Conservation (phyloP, 2,797 vertebrate genomes). For the Sebastes reedi region DNA sequence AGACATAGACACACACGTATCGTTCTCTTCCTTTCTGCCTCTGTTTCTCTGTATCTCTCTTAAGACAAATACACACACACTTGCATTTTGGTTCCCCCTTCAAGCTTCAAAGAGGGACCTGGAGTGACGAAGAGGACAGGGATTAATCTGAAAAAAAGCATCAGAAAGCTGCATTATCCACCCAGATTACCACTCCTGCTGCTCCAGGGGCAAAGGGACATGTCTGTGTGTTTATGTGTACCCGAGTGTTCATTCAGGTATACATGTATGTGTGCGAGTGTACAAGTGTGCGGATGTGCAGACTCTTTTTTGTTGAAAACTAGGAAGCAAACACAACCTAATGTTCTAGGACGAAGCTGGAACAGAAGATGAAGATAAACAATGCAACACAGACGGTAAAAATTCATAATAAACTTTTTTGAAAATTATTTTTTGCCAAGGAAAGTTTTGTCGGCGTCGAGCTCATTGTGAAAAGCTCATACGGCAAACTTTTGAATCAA, state of each 20-base stretch:
- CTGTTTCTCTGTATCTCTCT: slow-evolving; percentile 25
- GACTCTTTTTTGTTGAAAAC: slow-evolving; percentile 2
- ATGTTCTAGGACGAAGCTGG: slow-evolving; percentile 39
- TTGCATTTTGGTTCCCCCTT: slow-evolving; percentile 48
- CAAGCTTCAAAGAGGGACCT: slow-evolving; percentile 61
- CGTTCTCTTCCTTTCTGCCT: slow-evolving; percentile 33
- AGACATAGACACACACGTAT: slow-evolving; percentile 29
- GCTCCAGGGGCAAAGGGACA: slow-evolving; percentile 41
- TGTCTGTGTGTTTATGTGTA: slow-evolving; percentile 4
- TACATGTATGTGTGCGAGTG: background rate
- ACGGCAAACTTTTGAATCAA: slow-evolving; percentile 25
- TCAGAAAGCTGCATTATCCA: slow-evolving; percentile 57
- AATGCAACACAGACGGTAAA: slow-evolving; percentile 1
- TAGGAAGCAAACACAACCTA: slow-evolving; percentile 25
- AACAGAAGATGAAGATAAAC: slow-evolving; percentile 28
- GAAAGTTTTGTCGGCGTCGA: slow-evolving; percentile 21
- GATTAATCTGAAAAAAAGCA: slow-evolving; percentile 58
- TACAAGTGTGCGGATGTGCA: background rate
- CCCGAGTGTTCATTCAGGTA: background rate
- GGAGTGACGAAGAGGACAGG: slow-evolving; percentile 52
- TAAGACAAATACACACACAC: slow-evolving; percentile 38
- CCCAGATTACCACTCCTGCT: slow-evolving; percentile 58
- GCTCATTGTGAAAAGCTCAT: slow-evolving; percentile 10
- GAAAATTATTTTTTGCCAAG: background rate
- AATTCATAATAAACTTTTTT: slow-evolving; percentile 20